A percentile compares a stretch with the other conserved stretches of the same genome.
phyloP scores from a whole-genome alignment of 2,113 vertebrate genomes.

The Rissa tridactyla region DNA sequence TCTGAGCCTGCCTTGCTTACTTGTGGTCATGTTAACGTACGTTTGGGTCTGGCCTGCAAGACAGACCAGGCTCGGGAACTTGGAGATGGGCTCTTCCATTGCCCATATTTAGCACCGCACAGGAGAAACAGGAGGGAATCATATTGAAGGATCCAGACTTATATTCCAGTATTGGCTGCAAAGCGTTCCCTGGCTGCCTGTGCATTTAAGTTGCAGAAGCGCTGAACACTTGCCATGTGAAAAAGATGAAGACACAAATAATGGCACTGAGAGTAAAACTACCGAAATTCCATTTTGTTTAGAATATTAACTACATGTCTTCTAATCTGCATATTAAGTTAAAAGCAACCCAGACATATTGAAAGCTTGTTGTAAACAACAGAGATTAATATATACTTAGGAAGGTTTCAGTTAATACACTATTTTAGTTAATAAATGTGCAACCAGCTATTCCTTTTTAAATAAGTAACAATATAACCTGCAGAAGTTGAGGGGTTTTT shows the following conservation, averaged over 20 bases:
- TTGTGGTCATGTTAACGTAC: not conserved
- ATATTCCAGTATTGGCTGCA: not conserved
- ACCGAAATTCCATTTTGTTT: not conserved
- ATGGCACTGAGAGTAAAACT: not conserved
- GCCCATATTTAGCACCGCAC: not conserved
- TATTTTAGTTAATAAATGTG: constrained; percentile 5
- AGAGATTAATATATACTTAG: constrained; percentile 4
- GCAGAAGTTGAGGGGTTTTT: not conserved
- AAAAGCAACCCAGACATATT: not conserved
- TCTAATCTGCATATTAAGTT: not conserved
- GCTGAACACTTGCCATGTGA: rapidly evolving
- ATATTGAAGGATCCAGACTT: not conserved
- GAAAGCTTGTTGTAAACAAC: not conserved
- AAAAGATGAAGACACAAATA: not conserved
- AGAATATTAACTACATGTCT: not conserved
- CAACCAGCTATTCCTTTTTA: not conserved
- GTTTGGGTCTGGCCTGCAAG: not conserved
- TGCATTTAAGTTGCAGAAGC: not conserved
- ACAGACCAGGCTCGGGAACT: not conserved
- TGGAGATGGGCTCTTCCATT: not conserved
- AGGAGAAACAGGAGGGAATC: not conserved
- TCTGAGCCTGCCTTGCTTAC: not conserved
- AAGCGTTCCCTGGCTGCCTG: not conserved
- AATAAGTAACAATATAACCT: not conserved
- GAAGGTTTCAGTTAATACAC: not conserved